Percentiles rank a stretch among this genome's conserved stretches.
phyloP scores from a whole-genome alignment of 1,140 invertebrate species.

The Aricia agestis region DNA sequence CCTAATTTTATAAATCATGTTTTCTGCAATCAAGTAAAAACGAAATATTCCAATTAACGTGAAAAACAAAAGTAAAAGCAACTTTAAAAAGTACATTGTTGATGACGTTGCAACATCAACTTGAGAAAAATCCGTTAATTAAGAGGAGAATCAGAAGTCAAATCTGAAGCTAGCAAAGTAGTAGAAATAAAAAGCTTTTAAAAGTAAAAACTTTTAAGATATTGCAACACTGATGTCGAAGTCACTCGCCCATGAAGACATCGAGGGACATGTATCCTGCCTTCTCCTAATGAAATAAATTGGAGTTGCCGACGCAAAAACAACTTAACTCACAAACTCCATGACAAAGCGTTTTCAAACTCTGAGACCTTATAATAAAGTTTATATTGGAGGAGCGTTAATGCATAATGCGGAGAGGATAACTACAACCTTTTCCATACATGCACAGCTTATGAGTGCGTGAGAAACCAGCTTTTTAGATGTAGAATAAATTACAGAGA shows the following conservation, averaged over 20 bases:
- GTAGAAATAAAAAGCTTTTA: neutral
- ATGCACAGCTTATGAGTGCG: conserved; percentile 29
- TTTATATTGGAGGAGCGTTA: conserved; percentile 7
- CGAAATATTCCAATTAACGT: too few relatives aligned
- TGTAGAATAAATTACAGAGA: conserved; percentile 48
- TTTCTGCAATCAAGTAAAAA: too few relatives aligned
- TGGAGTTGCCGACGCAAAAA: conserved; percentile 25
- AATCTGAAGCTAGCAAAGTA: neutral
- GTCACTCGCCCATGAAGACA: conserved; percentile 57
- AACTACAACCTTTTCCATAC: conserved; percentile 42
- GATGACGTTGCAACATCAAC: neutral
- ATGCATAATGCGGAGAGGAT: conserved; percentile 26
- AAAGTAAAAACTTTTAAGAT: conserved; percentile 16
- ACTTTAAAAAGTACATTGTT: too few relatives aligned
- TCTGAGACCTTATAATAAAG: neutral
- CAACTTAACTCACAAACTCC: conserved; percentile 15
- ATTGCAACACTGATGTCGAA: conserved; percentile 25
- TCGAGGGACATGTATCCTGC: conserved; percentile 67
- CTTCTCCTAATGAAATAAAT: conserved; percentile 69
- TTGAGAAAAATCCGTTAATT: neutral
- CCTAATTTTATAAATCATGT: too few relatives aligned
- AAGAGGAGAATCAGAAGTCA: too few relatives aligned
- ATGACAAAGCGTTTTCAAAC: conserved; percentile 28
- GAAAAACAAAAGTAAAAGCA: too few relatives aligned
- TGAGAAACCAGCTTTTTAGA: conserved; percentile 46